Base-by-base conservation (phyloP, 2,888 invertebrate species). In the Lycocerus yunnanus region DNA sequence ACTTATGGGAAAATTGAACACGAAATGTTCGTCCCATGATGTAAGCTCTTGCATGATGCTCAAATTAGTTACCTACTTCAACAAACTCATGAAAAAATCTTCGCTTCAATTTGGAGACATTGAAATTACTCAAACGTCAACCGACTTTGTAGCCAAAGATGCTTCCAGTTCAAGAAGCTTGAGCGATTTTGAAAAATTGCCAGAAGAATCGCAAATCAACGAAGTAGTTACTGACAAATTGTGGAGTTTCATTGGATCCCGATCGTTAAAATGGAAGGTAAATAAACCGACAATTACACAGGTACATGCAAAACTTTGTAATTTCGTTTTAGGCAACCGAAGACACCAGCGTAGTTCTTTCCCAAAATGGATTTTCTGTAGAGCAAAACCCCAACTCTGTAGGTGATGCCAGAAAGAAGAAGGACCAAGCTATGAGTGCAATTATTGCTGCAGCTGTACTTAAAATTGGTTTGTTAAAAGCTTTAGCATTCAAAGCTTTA, bases 21-120 rank as follows among this genome's bases (percentile, higher is more conserved):
- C 90, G 80, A 95, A 94, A 89, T 95, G 95, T 84, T 90, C 92
- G 4, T 91, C 93, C 79, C 90, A 92, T 70, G 95, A 95, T 82
- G 91, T 94, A 65, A 93, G 94, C 58, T 93, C 95, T 9, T 95
- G 95, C 85, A 92, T 94, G 84, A 95, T 95, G 89, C 89, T 94
- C 15, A 95, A 95, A 86, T 86, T 95, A 80, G 93, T 95, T 58
- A 92, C 93, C 15, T 95, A 95, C 85, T 94, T 95, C 87, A 95
- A 95, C 43, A 66, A 92, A 78, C 90, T 94, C 86, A 88, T 95
- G 83, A 92, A 95, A 85, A 95, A 95, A 79, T 92, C 94, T 0
- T 92, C 93, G 68, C 91, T 95, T 82, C 94, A 94, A 82, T 87
- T 95, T 65, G 93, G 92, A 65, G 93, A 94, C 81, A 88, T 95